A percentile compares a stretch with the other conserved stretches of the same genome.
phyloP scores from a whole-genome alignment of 2,888 invertebrate species.

The Helicoverpa assulta region DNA sequence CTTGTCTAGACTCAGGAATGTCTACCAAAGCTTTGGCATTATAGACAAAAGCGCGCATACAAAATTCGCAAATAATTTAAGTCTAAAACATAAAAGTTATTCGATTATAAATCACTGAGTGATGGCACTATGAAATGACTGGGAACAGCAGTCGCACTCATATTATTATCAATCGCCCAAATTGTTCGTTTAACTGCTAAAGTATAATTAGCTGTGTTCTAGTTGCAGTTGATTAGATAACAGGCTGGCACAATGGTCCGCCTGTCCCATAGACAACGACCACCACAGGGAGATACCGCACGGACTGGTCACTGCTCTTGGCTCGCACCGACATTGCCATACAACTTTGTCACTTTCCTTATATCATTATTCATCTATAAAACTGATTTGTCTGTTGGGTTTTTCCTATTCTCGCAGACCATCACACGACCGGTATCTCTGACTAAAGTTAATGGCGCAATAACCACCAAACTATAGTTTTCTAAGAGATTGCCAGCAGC shows the following conservation, averaged over 20 bases:
- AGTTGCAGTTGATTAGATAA: constrained; percentile 52
- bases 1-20: not conserved
- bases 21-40: not conserved
- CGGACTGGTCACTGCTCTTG: not conserved
- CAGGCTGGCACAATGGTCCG: constrained; percentile 29
- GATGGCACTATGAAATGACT: not conserved
- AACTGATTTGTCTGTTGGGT: not conserved
- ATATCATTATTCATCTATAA: not conserved
- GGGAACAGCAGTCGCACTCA: not conserved
- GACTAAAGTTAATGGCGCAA: not conserved
- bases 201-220: constrained; percentile 30
- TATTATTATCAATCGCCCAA: constrained; percentile 46
- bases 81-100: not conserved
- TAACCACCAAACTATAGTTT: not conserved
- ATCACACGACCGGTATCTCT: not conserved
- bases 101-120: not conserved
- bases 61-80: not conserved
- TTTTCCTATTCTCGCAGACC: not conserved
- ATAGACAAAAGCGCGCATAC: not conserved
- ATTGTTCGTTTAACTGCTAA: constrained; percentile 21
- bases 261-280: constrained; percentile 27
- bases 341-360: not conserved
- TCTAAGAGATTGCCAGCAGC: too few relatives aligned
- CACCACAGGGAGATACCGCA: not conserved
- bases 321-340: not conserved